A percentile compares a stretch with the other conserved stretches of the same genome.
Conservation (phyloP, 1,140 invertebrate genomes). For the Drosophila jambulina region DNA sequence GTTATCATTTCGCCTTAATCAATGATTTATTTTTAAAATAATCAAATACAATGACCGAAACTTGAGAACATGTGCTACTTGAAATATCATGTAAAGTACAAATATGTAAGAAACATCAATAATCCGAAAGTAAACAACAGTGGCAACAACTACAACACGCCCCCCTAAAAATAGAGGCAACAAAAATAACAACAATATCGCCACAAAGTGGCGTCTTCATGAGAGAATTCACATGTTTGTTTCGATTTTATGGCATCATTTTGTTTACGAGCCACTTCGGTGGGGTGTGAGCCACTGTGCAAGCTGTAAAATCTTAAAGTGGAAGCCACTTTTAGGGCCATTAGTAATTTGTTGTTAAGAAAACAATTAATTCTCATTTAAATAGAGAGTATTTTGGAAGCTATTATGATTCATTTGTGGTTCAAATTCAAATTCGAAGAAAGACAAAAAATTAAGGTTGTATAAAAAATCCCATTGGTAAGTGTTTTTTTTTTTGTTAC, state of each 20-base stretch:
- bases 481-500: background rate
- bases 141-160: slow-evolving; percentile 23
- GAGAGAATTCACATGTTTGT: slow-evolving; percentile 52
- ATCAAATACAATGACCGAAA: background rate
- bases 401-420: background rate
- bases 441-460: background rate
- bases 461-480: background rate
- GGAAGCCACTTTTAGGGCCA: slow-evolving; percentile 34
- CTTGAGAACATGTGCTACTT: background rate
- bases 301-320: slow-evolving; percentile 64
- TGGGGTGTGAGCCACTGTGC: slow-evolving; percentile 44
- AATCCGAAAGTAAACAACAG: slow-evolving; percentile 45
- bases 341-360: slow-evolving; percentile 25
- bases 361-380: slow-evolving; percentile 1
- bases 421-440: background rate
- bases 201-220: slow-evolving; percentile 40
- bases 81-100: slow-evolving; percentile 20
- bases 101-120: background rate
- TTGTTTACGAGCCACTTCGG: slow-evolving; percentile 42
- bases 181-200: slow-evolving; percentile 21
- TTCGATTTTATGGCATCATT: slow-evolving; percentile 56
- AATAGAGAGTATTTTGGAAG: background rate
- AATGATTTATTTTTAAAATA: background rate
- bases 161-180: slow-evolving; percentile 27
- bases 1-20: background rate